phyloP scores from a whole-genome alignment of 2,888 invertebrate species.

The Drosophila nr. medialis region DNA sequence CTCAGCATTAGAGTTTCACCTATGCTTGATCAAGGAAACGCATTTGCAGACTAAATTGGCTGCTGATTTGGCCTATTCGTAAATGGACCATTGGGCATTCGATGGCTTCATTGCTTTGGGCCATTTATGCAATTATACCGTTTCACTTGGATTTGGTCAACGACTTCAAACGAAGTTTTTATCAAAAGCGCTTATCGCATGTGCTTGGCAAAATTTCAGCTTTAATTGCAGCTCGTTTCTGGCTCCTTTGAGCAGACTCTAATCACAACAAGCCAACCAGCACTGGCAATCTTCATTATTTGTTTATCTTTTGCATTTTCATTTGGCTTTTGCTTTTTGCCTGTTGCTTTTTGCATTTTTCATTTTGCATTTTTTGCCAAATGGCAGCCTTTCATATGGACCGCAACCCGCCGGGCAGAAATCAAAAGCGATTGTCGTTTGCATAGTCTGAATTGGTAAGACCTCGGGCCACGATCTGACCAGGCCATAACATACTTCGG shows the following conservation, averaged over 20 bases:
- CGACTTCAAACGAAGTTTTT: slow-evolving; percentile 62
- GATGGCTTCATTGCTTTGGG: slow-evolving; percentile 23
- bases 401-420: slow-evolving; percentile 24
- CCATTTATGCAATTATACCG: neutral
- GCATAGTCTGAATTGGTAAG: slow-evolving; percentile 9
- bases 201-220: slow-evolving; percentile 50
- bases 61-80: slow-evolving; percentile 13
- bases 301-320: slow-evolving; percentile 64
- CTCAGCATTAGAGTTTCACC: neutral
- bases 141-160: slow-evolving; percentile 10
- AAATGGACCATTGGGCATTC: slow-evolving; percentile 3
- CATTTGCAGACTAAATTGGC: neutral
- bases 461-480: slow-evolving; percentile 18
- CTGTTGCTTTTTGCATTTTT: neutral
- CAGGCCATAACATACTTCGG: slow-evolving; percentile 41
- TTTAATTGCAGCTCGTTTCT: slow-evolving; percentile 71
- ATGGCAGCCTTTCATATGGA: slow-evolving; percentile 64
- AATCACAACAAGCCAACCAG: slow-evolving; percentile 53
- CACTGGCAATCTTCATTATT: slow-evolving; percentile 70
- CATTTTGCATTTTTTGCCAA: neutral
- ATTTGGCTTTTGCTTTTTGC: neutral
- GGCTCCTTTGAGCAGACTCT: slow-evolving; percentile 8
- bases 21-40: neutral
- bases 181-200: slow-evolving; percentile 62
- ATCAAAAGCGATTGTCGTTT: slow-evolving; percentile 29